These are phyloP conservation scores for Perca schrenkii DNA, from an alignment of 2,113 vertebrate genomes.

Conservation along the genomic window DNA sequence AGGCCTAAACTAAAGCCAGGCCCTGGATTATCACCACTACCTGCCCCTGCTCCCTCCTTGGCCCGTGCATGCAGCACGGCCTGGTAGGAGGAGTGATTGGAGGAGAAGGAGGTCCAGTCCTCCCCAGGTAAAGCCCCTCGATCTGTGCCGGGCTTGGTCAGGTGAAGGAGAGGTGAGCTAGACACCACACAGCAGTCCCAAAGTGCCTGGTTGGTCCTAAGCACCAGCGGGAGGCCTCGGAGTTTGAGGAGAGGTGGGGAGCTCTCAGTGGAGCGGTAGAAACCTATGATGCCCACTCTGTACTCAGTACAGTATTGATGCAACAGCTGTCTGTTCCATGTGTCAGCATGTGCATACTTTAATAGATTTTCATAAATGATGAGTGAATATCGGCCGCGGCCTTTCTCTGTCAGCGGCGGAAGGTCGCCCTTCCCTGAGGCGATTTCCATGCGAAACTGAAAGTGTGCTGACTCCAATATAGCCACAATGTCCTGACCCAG, in stretches of 20 bases:
- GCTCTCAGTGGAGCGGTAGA: constrained; percentile 96
- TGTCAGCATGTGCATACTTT: constrained; percentile 94
- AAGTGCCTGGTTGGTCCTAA: constrained; percentile 92
- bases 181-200: constrained; percentile 91
- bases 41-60: constrained; percentile 75
- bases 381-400: constrained; percentile 91
- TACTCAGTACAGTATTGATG: constrained; percentile 98
- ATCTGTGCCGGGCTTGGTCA: constrained; percentile 90
- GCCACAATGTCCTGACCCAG: constrained; percentile 96
- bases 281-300: constrained; percentile 95
- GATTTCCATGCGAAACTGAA: constrained; percentile 94
- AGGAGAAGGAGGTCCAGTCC: constrained; percentile 96
- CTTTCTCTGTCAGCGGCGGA: constrained; percentile 92
- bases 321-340: constrained; percentile 94
- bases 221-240: constrained; percentile 89
- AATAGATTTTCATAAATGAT: constrained; percentile 96
- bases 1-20: constrained; percentile 80
- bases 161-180: constrained; percentile 90
- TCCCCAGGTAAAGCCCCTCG: constrained; percentile 91
- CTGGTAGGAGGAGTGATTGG: constrained; percentile 95
- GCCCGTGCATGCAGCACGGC: constrained; percentile 90
- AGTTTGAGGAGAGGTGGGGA: constrained; percentile 88
- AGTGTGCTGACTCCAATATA: constrained; percentile 94
- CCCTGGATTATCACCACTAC: constrained; percentile 63
- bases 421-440: constrained; percentile 95